Evolutionary conservation across 2,888 invertebrate genomes (phyloP), one percentile per base, ranked within the genome.

Genomic region (Cosmia pyralina): DNA sequence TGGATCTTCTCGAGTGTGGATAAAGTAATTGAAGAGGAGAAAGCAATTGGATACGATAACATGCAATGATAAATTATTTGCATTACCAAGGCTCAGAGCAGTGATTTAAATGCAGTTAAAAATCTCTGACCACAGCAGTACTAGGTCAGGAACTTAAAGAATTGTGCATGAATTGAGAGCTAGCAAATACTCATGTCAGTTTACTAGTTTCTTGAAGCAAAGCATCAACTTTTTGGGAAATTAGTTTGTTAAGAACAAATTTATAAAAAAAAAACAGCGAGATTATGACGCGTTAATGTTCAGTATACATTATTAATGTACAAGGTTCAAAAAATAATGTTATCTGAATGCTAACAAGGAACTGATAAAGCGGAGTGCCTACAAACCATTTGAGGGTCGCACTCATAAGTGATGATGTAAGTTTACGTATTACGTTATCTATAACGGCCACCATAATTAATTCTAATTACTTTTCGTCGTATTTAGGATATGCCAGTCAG

Each of bases 281-380:
- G 62, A 75, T 66, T 68, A 70, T 72, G 68, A 62, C 46, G 34
- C 34, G 52, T 15, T 68, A 60, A 83, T 64, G 28, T 44, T 60
- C 28, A 52, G 44, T 65, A 67, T 38, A 81, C 68, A 66, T 74
- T 71, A 72, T 74, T 77, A 75, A 75, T 53, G 68, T 64, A 72
- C 82, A 79, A 77, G 80, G 75, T 86, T 80, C 46, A 74, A 85
- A 83, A 85, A 67, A 83, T 62, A 78, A 67, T 77, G 65, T 86
- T 86, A 86, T 86, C 87, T 71, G n/a, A 82, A 79, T 63, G 75
- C 75, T 83, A 85, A 80, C 83, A 83, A 85, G 85, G 72, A 83
- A 79, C 75, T 75, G 84, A 86, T 85, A 85, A 82, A 71, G 48
- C 59, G 44, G 70, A 77, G 69, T 86, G 79, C 64, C 53, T 78